Percentiles rank a stretch among this genome's conserved stretches.
Evolutionary conservation across 2,113 vertebrate species (phyloP).

Genomic region (Rattus rattus): DNA sequence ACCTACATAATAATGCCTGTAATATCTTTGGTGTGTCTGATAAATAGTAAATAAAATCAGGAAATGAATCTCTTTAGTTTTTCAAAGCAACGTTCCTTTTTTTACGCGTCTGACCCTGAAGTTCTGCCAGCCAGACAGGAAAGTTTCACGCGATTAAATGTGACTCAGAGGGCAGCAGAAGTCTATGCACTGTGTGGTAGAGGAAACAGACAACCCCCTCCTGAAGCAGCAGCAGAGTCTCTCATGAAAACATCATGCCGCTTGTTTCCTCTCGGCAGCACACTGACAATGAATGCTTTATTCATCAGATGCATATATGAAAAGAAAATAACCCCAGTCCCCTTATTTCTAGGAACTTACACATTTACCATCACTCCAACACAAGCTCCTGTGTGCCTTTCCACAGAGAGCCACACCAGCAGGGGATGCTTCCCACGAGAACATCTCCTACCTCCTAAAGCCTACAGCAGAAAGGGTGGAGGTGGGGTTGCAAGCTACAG

Average conservation of each 20-base stretch:
- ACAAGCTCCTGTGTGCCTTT: background rate
- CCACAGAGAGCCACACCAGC: constrained; percentile 37
- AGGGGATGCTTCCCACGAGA: background rate
- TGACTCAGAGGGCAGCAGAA: background rate
- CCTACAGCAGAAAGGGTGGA: background rate
- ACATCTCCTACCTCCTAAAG: background rate
- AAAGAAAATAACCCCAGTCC: background rate
- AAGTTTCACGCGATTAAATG: background rate
- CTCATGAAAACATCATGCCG: background rate
- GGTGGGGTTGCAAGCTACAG: background rate
- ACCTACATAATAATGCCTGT: background rate
- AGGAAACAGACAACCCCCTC: background rate
- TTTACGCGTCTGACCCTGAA: constrained; percentile 20
- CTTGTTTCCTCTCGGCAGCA: background rate
- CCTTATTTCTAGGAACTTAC: background rate
- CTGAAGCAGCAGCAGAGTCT: background rate
- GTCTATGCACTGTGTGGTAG: background rate
- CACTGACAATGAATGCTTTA: background rate
- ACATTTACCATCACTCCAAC: background rate
- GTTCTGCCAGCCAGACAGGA: background rate
- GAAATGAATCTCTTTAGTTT: background rate
- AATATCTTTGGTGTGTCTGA: constrained; percentile 6
- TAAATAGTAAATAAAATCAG: background rate
- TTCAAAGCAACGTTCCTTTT: constrained; percentile 47
- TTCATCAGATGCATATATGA: background rate